Percentiles rank a stretch among this genome's conserved stretches.
Evolutionary conservation across 2,888 invertebrate genomes (phyloP).

Genomic region (Chloroclystis v-ata): DNA sequence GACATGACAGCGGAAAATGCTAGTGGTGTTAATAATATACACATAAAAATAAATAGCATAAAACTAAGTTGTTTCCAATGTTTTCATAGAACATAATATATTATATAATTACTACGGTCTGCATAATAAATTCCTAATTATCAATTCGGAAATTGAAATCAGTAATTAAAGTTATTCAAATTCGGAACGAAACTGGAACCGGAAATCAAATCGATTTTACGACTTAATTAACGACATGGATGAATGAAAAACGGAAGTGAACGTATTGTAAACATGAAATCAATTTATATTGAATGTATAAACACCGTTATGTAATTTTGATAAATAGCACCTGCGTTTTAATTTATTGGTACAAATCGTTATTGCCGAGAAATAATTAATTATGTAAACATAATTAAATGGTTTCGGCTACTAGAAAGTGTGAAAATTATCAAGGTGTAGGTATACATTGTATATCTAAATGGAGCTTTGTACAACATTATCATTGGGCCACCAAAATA

Average conservation of each 20-base stretch:
- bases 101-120: no score
- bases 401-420: no score
- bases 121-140: neutral
- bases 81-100: no score
- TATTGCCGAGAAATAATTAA: neutral
- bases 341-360: constrained; percentile 31
- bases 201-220: constrained; percentile 8
- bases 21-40: neutral
- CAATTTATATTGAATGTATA: constrained; percentile 13
- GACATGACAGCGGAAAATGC: neutral
- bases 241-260: constrained; percentile 29
- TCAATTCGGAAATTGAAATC: constrained; percentile 23
- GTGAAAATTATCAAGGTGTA: no score
- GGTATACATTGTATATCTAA: no score
- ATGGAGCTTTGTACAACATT: no score
- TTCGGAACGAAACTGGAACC: constrained; percentile 23
- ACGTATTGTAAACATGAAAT: constrained; percentile 9
- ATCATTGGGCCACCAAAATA: no score
- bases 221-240: constrained; percentile 23
- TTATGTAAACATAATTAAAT: no score
- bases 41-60: no score
- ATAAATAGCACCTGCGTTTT: constrained; percentile 45
- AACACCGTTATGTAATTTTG: constrained; percentile 14
- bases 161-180: constrained; percentile 17
- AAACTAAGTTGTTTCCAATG: no score